Percentiles rank a stretch among this genome's conserved stretches.
Conservation (phyloP, 2,797 vertebrate species). For the Galago senegalensis region DNA sequence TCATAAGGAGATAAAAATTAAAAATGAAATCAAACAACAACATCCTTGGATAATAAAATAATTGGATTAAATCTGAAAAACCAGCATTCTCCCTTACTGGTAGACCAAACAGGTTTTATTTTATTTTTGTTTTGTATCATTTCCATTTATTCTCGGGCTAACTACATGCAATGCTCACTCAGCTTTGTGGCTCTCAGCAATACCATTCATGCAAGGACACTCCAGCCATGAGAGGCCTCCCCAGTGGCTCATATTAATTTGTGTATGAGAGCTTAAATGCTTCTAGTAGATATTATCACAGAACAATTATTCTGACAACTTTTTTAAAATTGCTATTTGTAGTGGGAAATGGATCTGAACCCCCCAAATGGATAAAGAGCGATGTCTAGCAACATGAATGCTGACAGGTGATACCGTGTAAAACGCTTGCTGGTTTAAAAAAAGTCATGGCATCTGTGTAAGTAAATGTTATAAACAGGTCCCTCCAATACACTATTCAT, state of each 20-base stretch:
- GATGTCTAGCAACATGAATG: constrained; percentile 9
- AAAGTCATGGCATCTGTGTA: constrained; percentile 33
- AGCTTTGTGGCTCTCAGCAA: background rate
- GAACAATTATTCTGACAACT: constrained; percentile 70
- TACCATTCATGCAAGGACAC: background rate
- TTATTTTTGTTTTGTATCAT: background rate
- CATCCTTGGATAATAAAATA: constrained; percentile 57
- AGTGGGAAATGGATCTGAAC: constrained; percentile 33
- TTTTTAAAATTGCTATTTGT: constrained; percentile 14
- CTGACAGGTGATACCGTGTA: background rate
- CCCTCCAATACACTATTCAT: constrained; percentile 54
- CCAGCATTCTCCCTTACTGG: background rate
- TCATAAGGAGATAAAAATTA: constrained; percentile 53
- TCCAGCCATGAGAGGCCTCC: background rate
- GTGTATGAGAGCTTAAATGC: constrained; percentile 31
- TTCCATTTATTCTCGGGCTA: background rate
- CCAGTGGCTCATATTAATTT: constrained; percentile 37
- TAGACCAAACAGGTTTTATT: background rate
- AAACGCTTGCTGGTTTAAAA: constrained; percentile 48
- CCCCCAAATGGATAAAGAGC: background rate
- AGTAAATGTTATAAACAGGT: constrained; percentile 67
- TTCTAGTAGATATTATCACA: constrained; percentile 53
- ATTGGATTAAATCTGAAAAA: constrained; percentile 51
- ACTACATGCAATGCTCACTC: background rate
- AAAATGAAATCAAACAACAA: background rate